A percentile compares a stretch with the other conserved stretches of the same genome.
Conservation (phyloP, 2,797 vertebrate species). For the Garrulus glandarius region DNA sequence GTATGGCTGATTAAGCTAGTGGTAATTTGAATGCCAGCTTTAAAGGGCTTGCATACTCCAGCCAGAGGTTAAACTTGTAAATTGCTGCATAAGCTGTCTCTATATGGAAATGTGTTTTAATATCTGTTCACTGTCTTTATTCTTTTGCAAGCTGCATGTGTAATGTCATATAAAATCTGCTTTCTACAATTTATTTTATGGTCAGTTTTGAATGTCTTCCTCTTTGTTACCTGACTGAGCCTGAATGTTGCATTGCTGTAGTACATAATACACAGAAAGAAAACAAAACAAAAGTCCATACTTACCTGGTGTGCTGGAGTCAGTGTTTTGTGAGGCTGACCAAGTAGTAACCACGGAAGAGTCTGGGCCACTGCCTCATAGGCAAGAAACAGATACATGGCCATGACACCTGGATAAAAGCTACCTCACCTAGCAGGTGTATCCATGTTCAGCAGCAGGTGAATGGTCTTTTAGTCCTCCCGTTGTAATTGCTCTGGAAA, state of each 20-base stretch:
- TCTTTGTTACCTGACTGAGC: neutral
- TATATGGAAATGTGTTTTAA: constrained; percentile 35
- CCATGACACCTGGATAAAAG: neutral
- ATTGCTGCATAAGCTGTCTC: constrained; percentile 36
- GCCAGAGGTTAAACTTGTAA: constrained; percentile 20
- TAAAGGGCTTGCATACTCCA: neutral
- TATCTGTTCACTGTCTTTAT: constrained; percentile 8
- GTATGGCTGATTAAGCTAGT: constrained; percentile 14
- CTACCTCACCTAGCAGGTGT: fast-evolving
- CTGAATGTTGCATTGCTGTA: constrained; percentile 1
- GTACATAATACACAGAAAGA: neutral
- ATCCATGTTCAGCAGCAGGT: neutral
- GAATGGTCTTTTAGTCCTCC: neutral
- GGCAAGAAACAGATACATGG: fast-evolving
- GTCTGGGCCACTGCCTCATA: neutral
- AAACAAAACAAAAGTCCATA: neutral
- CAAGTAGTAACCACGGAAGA: neutral
- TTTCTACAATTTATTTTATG: constrained; percentile 18
- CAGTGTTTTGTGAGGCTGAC: neutral
- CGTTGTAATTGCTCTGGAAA: neutral
- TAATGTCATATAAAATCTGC: constrained; percentile 42
- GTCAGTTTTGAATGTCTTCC: neutral
- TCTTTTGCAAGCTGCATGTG: constrained; percentile 54
- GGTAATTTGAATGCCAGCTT: constrained; percentile 35
- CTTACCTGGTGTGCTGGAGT: neutral